Evolutionary conservation across 2,888 invertebrate species (phyloP).

Genomic region (Drosophila nr. fundita): DNA sequence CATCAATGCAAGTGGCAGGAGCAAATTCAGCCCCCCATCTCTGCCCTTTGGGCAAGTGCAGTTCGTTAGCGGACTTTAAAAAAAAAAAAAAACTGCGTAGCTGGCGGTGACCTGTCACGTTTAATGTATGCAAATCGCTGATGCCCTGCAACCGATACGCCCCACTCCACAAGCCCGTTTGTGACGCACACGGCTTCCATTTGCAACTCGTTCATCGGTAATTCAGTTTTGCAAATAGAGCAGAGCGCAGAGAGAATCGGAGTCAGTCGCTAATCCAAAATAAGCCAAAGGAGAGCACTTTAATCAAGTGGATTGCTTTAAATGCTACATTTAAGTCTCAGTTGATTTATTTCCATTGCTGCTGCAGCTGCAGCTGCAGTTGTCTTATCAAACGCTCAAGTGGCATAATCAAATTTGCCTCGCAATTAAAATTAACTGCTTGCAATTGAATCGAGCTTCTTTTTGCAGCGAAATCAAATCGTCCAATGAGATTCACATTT

Average conservation of each 20-base stretch:
- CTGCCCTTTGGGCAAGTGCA: conserved; percentile 35
- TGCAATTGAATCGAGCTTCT: conserved; percentile 20
- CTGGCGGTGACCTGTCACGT: conserved; percentile 54
- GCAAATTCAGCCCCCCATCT: neutral
- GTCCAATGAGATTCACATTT: conserved; percentile 36
- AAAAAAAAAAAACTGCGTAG: conserved; percentile 73
- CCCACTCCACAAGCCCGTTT: conserved; percentile 6
- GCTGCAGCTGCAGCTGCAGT: neutral
- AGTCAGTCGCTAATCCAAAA: neutral
- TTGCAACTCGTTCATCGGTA: conserved; percentile 67
- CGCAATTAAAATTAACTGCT: conserved; percentile 60
- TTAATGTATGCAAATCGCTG: conserved; percentile 78
- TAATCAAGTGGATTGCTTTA: conserved; percentile 58
- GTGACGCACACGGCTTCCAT: conserved; percentile 49
- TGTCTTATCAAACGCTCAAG: conserved; percentile 32
- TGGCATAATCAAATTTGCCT: conserved; percentile 63
- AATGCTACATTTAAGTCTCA: conserved; percentile 57
- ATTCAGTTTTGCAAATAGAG: conserved; percentile 56
- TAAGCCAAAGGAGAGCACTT: conserved; percentile 21
- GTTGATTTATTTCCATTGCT: conserved; percentile 53
- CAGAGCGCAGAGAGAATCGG: neutral
- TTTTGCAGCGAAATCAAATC: conserved; percentile 5
- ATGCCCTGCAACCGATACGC: conserved; percentile 40
- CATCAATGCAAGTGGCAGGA: conserved; percentile 18
- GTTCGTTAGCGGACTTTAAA: conserved; percentile 66